Evolutionary conservation across 2,113 vertebrate species (phyloP), one percentile per base, ranked within the genome.

Genomic region (Oryzias woworae): DNA sequence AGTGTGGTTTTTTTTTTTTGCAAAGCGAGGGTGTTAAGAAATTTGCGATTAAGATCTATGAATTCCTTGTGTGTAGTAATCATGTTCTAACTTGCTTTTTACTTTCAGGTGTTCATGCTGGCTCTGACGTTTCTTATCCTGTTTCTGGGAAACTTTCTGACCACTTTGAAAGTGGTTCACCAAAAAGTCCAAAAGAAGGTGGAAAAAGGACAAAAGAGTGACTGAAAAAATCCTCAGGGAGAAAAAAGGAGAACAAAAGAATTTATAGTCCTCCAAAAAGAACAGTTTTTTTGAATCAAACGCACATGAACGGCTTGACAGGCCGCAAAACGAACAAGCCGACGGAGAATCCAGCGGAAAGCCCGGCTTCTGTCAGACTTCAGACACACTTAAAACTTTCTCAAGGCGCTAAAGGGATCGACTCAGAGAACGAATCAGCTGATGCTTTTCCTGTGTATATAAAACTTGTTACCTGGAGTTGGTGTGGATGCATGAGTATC

Each of bases 91-190:
- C 45, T 49, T 47, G 48, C 22, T 14, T 5, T 67, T 47, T 23
- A 54, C 14, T 71, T 50, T 24, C 83, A 98, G 97, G 95, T 98
- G 41, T 95, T 95, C 17, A 96, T 98, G 86, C 70, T 98, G 90
- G 96, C 93, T 0, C 89, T 97, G 81, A 96, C 96, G 0, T 99
- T 99, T 87, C 93, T 98, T 10, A 62, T 98, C 66, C 93, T 98
- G n/a, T 99, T 99, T 88, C 91, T 98, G 0, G 97, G 97, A 53
- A 99, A 98, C 52, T 97, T 97, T 69, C 94, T 99, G 78, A 98
- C 96, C 23, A 99, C 97, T 0, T 77, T 99, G 54, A 97, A 96
- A 86, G 97, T 99, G 4, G 96, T 99, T 66, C 95, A 93, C 73
- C 83, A 97, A 62, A 98, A 99, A 65, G 57, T 98, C 57, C 95